Evolutionary conservation across 2,113 vertebrate genomes (phyloP).

Genomic region (Pitta sordida): DNA sequence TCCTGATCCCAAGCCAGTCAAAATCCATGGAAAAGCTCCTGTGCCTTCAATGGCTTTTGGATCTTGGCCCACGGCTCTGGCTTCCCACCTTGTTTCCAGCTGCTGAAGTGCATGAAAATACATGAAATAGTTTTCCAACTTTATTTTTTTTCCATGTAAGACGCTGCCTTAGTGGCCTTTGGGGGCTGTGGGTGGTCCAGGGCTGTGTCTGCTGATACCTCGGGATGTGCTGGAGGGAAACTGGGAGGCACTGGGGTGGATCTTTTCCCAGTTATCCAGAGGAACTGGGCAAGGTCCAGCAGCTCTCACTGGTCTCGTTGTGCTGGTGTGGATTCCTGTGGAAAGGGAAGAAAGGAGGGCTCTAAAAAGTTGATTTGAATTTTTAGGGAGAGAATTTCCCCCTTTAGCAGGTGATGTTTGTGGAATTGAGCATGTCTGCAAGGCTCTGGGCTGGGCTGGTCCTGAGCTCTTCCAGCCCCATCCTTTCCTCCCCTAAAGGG

Average conservation of each 20-base stretch:
- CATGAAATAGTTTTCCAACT: not conserved
- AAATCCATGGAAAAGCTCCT: not conserved
- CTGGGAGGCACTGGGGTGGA: not conserved
- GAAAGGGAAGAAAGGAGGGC: not conserved
- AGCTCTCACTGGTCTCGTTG: not conserved
- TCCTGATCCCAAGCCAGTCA: not conserved
- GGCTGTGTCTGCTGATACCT: not conserved
- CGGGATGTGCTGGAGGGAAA: not conserved
- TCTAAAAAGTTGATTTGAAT: not conserved
- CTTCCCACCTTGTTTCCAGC: slow-evolving; percentile 41
- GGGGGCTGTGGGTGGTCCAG: slow-evolving; percentile 19
- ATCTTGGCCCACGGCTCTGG: not conserved
- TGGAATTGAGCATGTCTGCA: not conserved
- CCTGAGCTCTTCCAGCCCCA: not conserved
- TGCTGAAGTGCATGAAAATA: slow-evolving; percentile 48
- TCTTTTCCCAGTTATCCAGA: not conserved
- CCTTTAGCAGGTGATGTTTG: not conserved
- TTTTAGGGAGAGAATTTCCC: not conserved
- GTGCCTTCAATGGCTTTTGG: not conserved
- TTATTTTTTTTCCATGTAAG: not conserved
- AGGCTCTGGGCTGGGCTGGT: not conserved
- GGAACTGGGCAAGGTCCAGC: not conserved
- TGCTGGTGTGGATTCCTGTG: not conserved
- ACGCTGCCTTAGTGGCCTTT: not conserved
- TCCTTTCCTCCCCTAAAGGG: not conserved